phyloP scores from a whole-genome alignment of 2,113 vertebrate genomes.

The Alosa alosa region DNA sequence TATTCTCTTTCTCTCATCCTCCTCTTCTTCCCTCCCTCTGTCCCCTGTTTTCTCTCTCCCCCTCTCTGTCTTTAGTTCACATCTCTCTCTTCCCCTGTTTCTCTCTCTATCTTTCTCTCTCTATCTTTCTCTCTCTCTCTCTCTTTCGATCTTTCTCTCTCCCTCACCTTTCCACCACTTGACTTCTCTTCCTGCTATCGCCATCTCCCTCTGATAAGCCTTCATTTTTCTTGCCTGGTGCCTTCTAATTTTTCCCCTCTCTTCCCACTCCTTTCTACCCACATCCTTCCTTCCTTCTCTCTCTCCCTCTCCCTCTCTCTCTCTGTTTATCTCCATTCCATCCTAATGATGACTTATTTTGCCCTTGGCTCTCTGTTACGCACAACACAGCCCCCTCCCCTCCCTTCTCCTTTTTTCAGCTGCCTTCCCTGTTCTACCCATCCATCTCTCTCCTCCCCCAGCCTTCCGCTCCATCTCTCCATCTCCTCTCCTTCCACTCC shows the following conservation, averaged over 20 bases:
- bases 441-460: not conserved
- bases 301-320: not conserved
- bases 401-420: not conserved
- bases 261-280: conserved; percentile 10
- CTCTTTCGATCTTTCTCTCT: not conserved
- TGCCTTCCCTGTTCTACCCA: not conserved
- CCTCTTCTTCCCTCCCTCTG: not conserved
- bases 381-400: not conserved
- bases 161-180: not conserved
- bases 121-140: conserved; percentile 35
- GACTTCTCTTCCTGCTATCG: not conserved
- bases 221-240: not conserved
- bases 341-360: not conserved
- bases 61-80: conserved; percentile 22
- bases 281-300: not conserved
- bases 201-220: not conserved
- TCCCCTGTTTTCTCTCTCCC: not conserved
- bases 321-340: not conserved
- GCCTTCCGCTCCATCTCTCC: not conserved
- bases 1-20: not conserved
- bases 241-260: not conserved
- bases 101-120: not conserved
- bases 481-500: not conserved
- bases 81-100: conserved; percentile 23
- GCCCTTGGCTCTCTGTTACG: not conserved